Evolutionary conservation across 2,888 invertebrate genomes (phyloP).

Genomic region (Cheilosia grossa): DNA sequence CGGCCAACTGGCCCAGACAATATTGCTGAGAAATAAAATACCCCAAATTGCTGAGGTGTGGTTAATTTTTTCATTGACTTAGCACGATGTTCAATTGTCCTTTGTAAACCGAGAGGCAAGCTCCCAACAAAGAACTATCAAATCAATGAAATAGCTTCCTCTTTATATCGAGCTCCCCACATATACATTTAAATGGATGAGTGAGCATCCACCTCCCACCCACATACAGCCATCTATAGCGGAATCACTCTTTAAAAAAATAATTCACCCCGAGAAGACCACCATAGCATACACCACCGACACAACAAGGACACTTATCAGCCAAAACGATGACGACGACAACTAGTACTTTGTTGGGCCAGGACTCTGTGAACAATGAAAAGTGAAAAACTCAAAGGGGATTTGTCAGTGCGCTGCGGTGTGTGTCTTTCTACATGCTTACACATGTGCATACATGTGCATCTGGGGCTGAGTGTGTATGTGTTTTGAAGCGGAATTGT

Average conservation of each 20-base stretch:
- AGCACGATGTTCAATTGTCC: conserved; percentile 22
- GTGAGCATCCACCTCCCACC: background rate
- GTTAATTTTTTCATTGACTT: conserved; percentile 37
- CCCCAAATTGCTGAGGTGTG: conserved; percentile 37
- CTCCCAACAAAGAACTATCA: conserved; percentile 3
- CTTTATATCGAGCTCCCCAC: conserved; percentile 1
- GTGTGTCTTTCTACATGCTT: background rate
- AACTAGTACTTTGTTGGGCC: background rate
- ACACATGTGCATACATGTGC: background rate
- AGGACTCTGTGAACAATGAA: conserved; percentile 31
- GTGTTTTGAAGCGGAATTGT: background rate
- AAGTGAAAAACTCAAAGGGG: conserved; percentile 45
- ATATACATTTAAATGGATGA: background rate
- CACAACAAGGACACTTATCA: conserved; percentile 43
- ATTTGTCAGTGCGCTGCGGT: conserved; percentile 22
- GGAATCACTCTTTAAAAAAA: background rate
- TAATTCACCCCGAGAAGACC: conserved; percentile 1
- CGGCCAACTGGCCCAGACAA: background rate
- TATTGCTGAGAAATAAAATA: conserved; percentile 11
- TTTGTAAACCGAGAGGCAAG: conserved; percentile 4
- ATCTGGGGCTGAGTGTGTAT: background rate
- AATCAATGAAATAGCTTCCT: conserved; percentile 31
- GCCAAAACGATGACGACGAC: conserved; percentile 40
- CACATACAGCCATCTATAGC: background rate
- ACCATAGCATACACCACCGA: background rate